These are phyloP conservation scores for Epistrophe eligans DNA, from an alignment of 2,888 invertebrate genomes.

Conservation along the genomic window DNA sequence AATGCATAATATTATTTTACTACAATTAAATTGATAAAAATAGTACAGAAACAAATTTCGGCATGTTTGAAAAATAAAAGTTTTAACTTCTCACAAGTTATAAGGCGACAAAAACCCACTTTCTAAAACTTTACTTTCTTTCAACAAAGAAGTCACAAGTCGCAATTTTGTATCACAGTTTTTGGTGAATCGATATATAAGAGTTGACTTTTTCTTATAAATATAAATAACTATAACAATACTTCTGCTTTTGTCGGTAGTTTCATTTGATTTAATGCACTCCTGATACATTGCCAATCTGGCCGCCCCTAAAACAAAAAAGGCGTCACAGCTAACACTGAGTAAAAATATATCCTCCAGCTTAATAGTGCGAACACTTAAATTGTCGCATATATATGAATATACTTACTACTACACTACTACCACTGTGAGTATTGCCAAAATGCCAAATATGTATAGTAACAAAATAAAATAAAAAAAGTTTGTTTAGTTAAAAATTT, in stretches of 20 bases:
- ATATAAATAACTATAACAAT: neutral
- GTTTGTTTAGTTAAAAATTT: too few species aligned
- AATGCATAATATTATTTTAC: too few species aligned
- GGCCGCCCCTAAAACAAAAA: slow-evolving; percentile 47
- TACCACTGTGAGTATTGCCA: neutral
- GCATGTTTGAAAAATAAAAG: too few species aligned
- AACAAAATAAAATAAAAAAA: neutral
- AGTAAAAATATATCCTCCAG: slow-evolving; percentile 41
- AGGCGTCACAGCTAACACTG: neutral
- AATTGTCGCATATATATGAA: slow-evolving; percentile 63
- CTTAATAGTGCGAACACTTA: slow-evolving; percentile 75
- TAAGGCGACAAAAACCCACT: slow-evolving; percentile 18
- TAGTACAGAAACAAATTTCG: too few species aligned
- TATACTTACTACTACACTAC: neutral
- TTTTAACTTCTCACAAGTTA: neutral
- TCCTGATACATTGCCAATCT: slow-evolving; percentile 71
- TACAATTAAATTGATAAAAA: too few species aligned
- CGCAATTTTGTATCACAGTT: neutral
- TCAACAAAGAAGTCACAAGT: neutral
- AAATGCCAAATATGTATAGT: too few species aligned
- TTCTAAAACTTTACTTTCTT: slow-evolving; percentile 45
- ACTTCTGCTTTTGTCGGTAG: slow-evolving; percentile 26
- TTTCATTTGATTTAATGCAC: slow-evolving; percentile 67
- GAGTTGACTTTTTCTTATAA: slow-evolving; percentile 7
- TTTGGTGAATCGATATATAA: neutral